Base-by-base conservation (phyloP, 2,113 vertebrate species). In the Limanda limanda region DNA sequence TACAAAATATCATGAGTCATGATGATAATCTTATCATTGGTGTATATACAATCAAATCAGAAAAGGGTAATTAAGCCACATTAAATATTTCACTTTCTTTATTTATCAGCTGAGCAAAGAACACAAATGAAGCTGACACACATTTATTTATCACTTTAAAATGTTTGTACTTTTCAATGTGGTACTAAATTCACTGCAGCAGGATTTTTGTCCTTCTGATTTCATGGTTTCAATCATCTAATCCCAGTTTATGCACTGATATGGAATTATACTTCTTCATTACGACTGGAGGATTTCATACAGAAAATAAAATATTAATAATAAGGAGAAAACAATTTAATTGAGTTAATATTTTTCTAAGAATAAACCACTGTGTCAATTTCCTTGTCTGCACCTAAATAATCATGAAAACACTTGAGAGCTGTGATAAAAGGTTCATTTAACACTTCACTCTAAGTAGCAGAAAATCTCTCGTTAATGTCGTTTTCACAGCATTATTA, bases 351-450 rank as follows among this genome's bases (percentile, higher is more conserved):
- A 42, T 42, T 42, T 42, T 42, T 42, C 40, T 13, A 12, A 13
- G 11, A 42, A 42, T 42, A 2, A 42, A 3, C 40, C 10, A 11
- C 40, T 42, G 40, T 12, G 40, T 12, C 7, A 42, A 42, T 42
- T 2, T 42, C 12, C 40, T 13, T 42, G 3, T 13, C 13, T 42
- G 40, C 42, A 8, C 2, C 14, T 23, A 9, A 47, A 62, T 54
- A 67, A 62, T 27, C 12, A 68, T 64, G 54, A 37, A 5, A 73
- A 61, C 40, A 67, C 42, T 65, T 42, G 40, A 42, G 40, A 42
- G 42, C 54, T 35, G 58, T 37, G 54, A 20, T 68, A 58, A 75
- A 67, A 52, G 18, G 37, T 45, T 51, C 62, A 9, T 31, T 27
- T 24, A 48, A 21, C 25, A 35, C 40, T 61, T 20, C 48, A 52